These are phyloP conservation scores for Oxycera nigricornis DNA, from an alignment of 2,888 invertebrate species.

Conservation along the genomic window DNA sequence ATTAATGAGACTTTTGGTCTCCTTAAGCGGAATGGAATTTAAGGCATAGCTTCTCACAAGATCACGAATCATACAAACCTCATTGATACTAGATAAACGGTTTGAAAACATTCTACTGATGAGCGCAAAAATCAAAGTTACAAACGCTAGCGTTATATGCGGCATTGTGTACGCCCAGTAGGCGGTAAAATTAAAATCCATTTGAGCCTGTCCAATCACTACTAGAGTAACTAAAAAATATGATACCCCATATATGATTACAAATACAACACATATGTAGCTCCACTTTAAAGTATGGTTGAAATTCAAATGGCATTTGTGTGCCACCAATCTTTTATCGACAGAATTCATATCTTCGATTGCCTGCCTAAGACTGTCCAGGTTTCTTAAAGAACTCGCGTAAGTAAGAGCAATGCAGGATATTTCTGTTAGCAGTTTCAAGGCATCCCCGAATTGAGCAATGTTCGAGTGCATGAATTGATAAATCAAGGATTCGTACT, in stretches of 20 bases:
- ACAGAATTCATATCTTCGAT: neutral
- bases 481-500: constrained; percentile 57
- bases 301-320: neutral
- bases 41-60: neutral
- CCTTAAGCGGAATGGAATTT: neutral
- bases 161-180: neutral
- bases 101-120: neutral
- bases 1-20: neutral
- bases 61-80: no score
- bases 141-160: neutral
- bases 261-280: constrained; percentile 41
- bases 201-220: constrained; percentile 52
- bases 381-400: constrained; percentile 54
- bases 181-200: neutral
- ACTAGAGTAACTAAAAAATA: constrained; percentile 46
- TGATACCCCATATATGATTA: constrained; percentile 39
- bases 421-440: constrained; percentile 57
- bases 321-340: neutral
- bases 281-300: neutral
- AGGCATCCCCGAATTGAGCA: constrained; percentile 56
- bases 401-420: constrained; percentile 57
- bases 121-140: neutral
- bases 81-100: neutral
- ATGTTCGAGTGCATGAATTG: constrained; percentile 59
- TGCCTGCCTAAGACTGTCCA: constrained; percentile 43